Percentiles rank a stretch among this genome's conserved stretches.
phyloP scores from a whole-genome alignment of 2,797 vertebrate species.

The Sebastiscus tertius region DNA sequence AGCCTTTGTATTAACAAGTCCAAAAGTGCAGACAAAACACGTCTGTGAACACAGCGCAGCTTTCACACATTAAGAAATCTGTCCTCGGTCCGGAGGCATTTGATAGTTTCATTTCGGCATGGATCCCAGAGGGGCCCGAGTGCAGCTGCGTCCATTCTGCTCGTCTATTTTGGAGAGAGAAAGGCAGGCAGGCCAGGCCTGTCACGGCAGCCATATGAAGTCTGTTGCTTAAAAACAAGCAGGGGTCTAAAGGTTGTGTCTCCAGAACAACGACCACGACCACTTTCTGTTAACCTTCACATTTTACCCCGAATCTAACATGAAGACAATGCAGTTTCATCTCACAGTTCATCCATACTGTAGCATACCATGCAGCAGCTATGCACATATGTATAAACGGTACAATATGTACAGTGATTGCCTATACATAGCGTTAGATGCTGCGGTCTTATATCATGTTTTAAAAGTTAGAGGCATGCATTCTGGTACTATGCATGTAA shows the following conservation, averaged over 20 bases:
- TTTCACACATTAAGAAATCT: constrained; percentile 83
- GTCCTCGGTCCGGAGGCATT: constrained; percentile 77
- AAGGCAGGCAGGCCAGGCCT: constrained; percentile 50
- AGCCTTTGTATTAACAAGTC: constrained; percentile 59
- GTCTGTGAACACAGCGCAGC: constrained; percentile 72
- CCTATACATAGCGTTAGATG: background rate
- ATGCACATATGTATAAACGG: background rate
- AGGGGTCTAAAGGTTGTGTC: constrained; percentile 49
- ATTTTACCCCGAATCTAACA: constrained; percentile 22
- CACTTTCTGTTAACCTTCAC: constrained; percentile 33
- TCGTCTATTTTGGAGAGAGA: constrained; percentile 72
- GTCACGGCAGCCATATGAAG: constrained; percentile 64
- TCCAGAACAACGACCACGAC: constrained; percentile 40
- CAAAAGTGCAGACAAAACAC: constrained; percentile 78
- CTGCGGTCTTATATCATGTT: background rate
- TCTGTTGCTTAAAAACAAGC: constrained; percentile 63
- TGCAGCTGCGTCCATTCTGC: constrained; percentile 80
- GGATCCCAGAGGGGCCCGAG: constrained; percentile 73
- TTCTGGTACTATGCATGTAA: background rate
- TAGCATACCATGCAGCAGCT: background rate
- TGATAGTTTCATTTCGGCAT: constrained; percentile 77
- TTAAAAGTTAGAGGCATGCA: background rate
- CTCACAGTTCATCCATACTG: background rate
- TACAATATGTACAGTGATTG: background rate
- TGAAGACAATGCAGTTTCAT: constrained; percentile 2